Evolutionary conservation across 2,113 vertebrate genomes (phyloP).

Genomic region (Aramus guarauna): DNA sequence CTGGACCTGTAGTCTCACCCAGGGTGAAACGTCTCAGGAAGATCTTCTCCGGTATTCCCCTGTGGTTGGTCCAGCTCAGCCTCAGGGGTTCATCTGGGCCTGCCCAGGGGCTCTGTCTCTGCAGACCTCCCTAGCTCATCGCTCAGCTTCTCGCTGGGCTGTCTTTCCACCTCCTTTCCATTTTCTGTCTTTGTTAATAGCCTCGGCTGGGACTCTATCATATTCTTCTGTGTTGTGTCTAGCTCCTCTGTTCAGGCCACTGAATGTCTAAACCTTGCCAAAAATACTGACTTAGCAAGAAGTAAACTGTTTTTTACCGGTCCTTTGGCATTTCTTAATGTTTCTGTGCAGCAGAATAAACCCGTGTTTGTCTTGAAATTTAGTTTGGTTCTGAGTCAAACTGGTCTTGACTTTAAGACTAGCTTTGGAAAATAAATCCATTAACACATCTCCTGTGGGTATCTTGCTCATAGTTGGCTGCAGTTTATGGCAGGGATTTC

Average conservation of each 20-base stretch:
- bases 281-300: background rate
- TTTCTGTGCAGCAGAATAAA: background rate
- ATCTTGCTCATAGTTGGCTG: background rate
- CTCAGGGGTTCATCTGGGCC: fast-evolving
- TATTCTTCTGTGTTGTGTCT: background rate
- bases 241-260: background rate
- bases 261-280: background rate
- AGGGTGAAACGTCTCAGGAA: background rate
- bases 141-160: background rate
- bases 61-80: background rate
- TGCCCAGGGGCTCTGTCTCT: background rate
- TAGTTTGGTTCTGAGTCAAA: background rate
- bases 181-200: background rate
- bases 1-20: background rate
- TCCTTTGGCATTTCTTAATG: background rate
- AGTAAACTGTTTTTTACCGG: background rate
- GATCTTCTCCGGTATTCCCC: background rate
- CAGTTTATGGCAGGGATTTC: background rate
- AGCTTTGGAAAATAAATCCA: background rate
- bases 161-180: background rate
- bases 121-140: background rate
- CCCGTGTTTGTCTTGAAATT: background rate
- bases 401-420: background rate
- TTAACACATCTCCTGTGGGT: background rate
- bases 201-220: background rate